Evolutionary conservation across 2,797 vertebrate species (phyloP).

Genomic region (Dipus sagitta): DNA sequence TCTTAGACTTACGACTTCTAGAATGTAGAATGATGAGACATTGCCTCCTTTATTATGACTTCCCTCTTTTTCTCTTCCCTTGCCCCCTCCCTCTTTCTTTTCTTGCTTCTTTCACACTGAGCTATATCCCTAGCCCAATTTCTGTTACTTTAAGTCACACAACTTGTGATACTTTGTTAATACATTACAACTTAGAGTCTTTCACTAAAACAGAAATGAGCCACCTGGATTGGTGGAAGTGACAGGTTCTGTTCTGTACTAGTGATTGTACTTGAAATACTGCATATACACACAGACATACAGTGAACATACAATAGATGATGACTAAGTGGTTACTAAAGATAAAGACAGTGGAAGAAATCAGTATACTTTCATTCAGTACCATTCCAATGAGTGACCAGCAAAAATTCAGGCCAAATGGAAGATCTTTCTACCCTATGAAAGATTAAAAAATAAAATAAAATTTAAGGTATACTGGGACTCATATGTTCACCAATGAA

Average conservation of each 20-base stretch:
- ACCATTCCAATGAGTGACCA: background rate
- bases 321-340: constrained; percentile 19
- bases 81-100: too few species aligned
- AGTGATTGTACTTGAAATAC: background rate
- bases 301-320: background rate
- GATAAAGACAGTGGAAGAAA: background rate
- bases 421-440: constrained; percentile 27
- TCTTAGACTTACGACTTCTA: background rate
- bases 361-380: background rate
- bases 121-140: background rate
- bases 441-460: constrained; percentile 19
- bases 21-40: background rate
- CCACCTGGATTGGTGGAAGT: background rate
- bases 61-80: too few species aligned
- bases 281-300: background rate
- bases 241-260: background rate
- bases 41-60: too few species aligned
- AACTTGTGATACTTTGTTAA: constrained; percentile 37
- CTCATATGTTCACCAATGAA: background rate
- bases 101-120: background rate
- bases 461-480: background rate
- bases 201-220: constrained; percentile 43
- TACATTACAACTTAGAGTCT: constrained; percentile 4
- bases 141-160: constrained; percentile 17
- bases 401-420: constrained; percentile 20